Conservation (phyloP, 2,113 vertebrate genomes). For the Tragelaphus imberbis region DNA sequence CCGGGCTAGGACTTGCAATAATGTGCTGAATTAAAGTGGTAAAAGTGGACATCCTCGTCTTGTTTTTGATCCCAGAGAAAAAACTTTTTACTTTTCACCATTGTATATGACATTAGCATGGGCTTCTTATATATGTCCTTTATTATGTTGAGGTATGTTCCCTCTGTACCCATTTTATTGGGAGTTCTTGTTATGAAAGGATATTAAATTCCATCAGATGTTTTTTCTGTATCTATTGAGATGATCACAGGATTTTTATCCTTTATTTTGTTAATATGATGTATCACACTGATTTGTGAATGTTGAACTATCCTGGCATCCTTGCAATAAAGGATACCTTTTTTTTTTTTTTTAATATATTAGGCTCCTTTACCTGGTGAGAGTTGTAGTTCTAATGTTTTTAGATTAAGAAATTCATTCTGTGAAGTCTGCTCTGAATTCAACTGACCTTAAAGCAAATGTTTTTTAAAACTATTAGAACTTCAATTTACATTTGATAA, state of each 20-base stretch:
- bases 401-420: not conserved
- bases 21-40: not conserved
- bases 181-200: not conserved
- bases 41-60: not conserved
- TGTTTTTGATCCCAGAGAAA: not conserved
- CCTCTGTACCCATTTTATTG: not conserved
- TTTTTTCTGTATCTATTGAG: not conserved
- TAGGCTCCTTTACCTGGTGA: not conserved
- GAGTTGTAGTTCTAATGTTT: not conserved
- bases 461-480: not conserved
- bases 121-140: not conserved
- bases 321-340: not conserved
- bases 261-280: not conserved
- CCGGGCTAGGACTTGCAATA: not conserved
- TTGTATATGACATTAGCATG: not conserved
- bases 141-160: not conserved
- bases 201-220: not conserved
- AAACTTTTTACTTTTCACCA: not conserved
- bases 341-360: not conserved
- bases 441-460: not conserved
- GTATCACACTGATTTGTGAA: not conserved
- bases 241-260: not conserved
- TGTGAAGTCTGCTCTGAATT: not conserved
- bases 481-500: not conserved
- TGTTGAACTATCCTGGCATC: not conserved